A percentile compares a stretch with the other conserved stretches of the same genome.
These are phyloP conservation scores for Hoplodrina ambigua DNA, from an alignment of 2,888 invertebrate genomes.

Conservation along the genomic window DNA sequence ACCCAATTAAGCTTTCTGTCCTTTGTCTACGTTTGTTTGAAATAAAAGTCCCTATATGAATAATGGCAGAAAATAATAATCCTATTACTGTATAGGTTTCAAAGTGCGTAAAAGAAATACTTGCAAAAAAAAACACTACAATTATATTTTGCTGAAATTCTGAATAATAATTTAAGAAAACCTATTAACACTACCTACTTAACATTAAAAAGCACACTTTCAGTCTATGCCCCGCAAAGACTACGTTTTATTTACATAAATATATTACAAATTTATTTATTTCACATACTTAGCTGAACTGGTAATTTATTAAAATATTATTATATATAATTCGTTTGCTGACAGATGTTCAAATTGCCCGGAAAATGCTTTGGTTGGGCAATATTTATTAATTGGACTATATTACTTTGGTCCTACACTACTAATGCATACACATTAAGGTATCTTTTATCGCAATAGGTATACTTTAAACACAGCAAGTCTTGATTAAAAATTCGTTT, in stretches of 20 bases:
- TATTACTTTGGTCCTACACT: conserved; percentile 45
- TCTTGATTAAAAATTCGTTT: conserved; percentile 62
- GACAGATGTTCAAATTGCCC: conserved; percentile 36
- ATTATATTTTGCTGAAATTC: conserved; percentile 14
- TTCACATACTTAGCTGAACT: conserved; percentile 35
- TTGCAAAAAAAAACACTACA: conserved; percentile 4
- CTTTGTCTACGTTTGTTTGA: too few relatives aligned
- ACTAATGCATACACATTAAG: conserved; percentile 46
- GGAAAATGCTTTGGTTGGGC: conserved; percentile 47
- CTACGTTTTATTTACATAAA: conserved; percentile 61
- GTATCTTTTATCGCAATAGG: conserved; percentile 52
- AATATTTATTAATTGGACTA: conserved; percentile 51
- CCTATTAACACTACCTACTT: conserved; percentile 53
- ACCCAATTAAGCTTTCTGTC: too few relatives aligned
- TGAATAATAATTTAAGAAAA: conserved; percentile 32
- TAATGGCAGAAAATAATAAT: too few relatives aligned
- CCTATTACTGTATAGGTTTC: too few relatives aligned
- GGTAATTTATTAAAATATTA: conserved; percentile 50
- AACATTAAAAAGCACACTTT: conserved; percentile 65
- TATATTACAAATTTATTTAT: conserved; percentile 49
- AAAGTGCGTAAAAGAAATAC: conserved; percentile 29
- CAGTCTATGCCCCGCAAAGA: conserved; percentile 71
- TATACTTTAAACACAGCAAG: conserved; percentile 59
- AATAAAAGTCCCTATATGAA: too few relatives aligned
- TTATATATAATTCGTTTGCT: conserved; percentile 37